Percentiles rank a stretch among this genome's conserved stretches.
Evolutionary conservation across 2,113 vertebrate species (phyloP).

Genomic region (Campylorhamphus procurvoides): DNA sequence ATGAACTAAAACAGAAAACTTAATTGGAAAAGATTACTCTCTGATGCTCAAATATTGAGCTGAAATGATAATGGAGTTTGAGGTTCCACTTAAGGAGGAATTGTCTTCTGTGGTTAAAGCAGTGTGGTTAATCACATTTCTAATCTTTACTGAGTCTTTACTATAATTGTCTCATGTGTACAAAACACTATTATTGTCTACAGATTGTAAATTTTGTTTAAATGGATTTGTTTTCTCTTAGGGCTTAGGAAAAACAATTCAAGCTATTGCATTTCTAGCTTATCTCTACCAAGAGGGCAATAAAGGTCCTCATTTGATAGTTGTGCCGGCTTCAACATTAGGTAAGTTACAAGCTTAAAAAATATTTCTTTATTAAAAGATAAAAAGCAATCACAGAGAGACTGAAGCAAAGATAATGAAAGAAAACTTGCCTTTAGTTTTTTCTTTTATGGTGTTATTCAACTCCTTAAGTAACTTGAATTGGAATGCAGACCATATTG

Average conservation of each 20-base stretch:
- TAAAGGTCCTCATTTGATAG: conserved; percentile 91
- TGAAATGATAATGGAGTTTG: not conserved
- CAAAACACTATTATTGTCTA: not conserved
- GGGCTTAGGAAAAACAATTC: conserved; percentile 98
- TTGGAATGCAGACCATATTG: not conserved
- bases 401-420: not conserved
- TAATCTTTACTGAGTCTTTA: not conserved
- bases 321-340: conserved; percentile 92
- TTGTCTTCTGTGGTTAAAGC: not conserved
- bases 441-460: not conserved
- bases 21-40: not conserved
- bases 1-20: not conserved
- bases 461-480: not conserved
- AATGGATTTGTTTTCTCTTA: conserved; percentile 63
- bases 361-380: not conserved
- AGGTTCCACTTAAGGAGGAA: not conserved
- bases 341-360: conserved; percentile 76
- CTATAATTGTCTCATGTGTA: not conserved
- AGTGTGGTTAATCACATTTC: not conserved
- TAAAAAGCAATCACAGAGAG: not conserved
- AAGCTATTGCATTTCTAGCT: conserved; percentile 94
- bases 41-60: not conserved
- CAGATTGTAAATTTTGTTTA: conserved; percentile 11
- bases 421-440: not conserved
- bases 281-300: conserved; percentile 86